Base-by-base conservation (phyloP, 2,113 vertebrate species). In the Corythornis cristatus region DNA sequence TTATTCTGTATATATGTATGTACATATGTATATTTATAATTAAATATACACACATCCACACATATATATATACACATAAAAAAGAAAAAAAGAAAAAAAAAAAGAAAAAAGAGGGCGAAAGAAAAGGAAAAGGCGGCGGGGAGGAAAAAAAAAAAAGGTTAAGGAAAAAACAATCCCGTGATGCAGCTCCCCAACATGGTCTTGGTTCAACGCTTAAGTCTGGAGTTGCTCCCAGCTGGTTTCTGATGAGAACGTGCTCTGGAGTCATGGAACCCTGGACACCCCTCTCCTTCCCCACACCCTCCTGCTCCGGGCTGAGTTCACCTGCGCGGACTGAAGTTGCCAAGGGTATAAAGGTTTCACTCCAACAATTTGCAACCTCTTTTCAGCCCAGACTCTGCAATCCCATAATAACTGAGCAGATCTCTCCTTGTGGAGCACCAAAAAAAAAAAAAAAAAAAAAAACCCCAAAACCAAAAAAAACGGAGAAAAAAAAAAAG, bases 191-290 rank as follows among this genome's bases (percentile, higher is more conserved):
- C 91, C 94, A 95, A 76, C 88, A 75, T 83, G 51, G 83, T 95
- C 94, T 95, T 96, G 95, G 96, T 95, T 96, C 93, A 96, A 95
- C 8, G 82, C 91, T 96, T 96, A 43, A 94, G 84, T 77, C 95
- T 87, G 77, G 95, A 94, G 91, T 92, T 89, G 93, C 95, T 96
- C 94, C 94, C 76, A 85, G 94, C 93, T 95, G 95, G 96, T 93
- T 95, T 96, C 95, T 95, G 90, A 93, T 86, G 97, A 93, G 90
- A 96, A 93, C 4, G 91, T 17, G 76, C 95, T 95, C 94, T 97
- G 95, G 91, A 71, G 91, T 92, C 54, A 46, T 4, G 67, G 66
- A 88, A 86, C 83, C 72, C 81, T 82, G 87, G 2, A 89, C 77
- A 48, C 82, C 92, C 72, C 1, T 31, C 91, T 88, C 84, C 89